Conservation (phyloP, 2,888 invertebrate genomes). For the Spialia ferax region DNA sequence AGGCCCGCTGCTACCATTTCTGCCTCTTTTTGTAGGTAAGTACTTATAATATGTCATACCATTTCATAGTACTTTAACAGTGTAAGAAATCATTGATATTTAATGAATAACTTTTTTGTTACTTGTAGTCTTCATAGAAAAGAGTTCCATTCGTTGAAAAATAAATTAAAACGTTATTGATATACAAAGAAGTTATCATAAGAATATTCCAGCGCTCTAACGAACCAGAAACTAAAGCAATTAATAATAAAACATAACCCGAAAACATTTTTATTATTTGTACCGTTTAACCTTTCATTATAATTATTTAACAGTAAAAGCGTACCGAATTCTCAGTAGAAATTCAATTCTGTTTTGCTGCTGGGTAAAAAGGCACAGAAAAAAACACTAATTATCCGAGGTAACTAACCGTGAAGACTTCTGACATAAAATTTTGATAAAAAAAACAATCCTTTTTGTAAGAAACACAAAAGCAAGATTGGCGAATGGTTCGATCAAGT, state of each 20-base stretch:
- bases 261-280: slow-evolving; percentile 20
- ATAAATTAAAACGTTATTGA: background rate
- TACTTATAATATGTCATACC: no score
- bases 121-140: background rate
- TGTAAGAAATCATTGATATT: no score
- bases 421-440: slow-evolving; percentile 66
- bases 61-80: no score
- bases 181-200: no score
- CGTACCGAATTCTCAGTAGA: background rate
- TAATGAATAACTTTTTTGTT: no score
- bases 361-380: slow-evolving; percentile 44
- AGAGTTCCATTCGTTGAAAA: background rate
- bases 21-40: no score
- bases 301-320: slow-evolving; percentile 27
- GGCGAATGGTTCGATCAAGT: slow-evolving; percentile 77
- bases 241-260: slow-evolving; percentile 4
- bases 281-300: slow-evolving; percentile 27
- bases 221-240: slow-evolving; percentile 6
- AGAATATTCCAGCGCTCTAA: background rate
- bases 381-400: slow-evolving; percentile 75
- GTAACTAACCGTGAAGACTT: slow-evolving; percentile 78
- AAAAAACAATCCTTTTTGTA: slow-evolving; percentile 74
- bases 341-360: slow-evolving; percentile 29
- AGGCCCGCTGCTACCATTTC: no score
- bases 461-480: slow-evolving; percentile 79